phyloP scores from a whole-genome alignment of 2,113 vertebrate genomes.

The Budorcas taxicolor region DNA sequence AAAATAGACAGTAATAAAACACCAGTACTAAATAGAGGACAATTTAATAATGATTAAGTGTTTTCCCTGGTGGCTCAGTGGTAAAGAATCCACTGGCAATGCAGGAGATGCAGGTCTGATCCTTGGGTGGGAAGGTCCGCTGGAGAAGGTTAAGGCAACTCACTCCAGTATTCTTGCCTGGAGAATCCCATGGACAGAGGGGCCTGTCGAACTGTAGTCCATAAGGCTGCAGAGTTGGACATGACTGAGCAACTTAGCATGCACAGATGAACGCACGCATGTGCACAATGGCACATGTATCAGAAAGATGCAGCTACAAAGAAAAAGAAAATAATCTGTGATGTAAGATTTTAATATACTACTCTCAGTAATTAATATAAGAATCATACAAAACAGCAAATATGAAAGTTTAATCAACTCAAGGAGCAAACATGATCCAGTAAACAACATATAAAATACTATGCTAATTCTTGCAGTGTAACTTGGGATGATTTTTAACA shows the following conservation, averaged over 20 bases:
- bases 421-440: not conserved
- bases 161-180: not conserved
- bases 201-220: not conserved
- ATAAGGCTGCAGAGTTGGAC: not conserved
- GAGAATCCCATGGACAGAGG: not conserved
- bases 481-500: not conserved
- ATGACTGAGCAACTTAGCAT: not conserved
- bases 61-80: not conserved
- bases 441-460: not conserved
- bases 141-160: not conserved
- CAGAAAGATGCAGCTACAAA: not conserved
- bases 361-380: not conserved
- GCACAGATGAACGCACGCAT: rapidly evolving
- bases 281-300: not conserved
- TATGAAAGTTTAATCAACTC: not conserved
- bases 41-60: not conserved
- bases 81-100: not conserved
- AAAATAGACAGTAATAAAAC: not conserved
- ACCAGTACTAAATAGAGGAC: not conserved
- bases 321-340: not conserved
- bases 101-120: not conserved
- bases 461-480: not conserved
- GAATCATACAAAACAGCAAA: not conserved
- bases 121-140: not conserved
- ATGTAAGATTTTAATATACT: not conserved